phyloP scores from a whole-genome alignment of 1,140 invertebrate genomes.

The Oscheius sp. region DNA sequence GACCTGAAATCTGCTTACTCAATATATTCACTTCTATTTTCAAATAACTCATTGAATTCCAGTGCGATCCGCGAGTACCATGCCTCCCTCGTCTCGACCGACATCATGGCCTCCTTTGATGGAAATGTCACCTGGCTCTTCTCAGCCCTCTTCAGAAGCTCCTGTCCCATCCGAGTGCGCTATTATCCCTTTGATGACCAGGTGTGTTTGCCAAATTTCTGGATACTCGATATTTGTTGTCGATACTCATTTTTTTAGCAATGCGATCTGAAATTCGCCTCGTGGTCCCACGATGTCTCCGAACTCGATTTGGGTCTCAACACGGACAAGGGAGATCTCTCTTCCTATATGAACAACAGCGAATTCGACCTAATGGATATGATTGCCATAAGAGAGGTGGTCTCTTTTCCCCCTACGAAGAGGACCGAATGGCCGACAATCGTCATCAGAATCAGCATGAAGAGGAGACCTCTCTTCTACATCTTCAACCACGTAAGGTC shows the following conservation, averaged over 20 bases:
- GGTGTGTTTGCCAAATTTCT: constrained; percentile 52
- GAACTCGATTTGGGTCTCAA: constrained; percentile 56
- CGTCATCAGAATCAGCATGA: constrained; percentile 51
- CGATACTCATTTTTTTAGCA: constrained; percentile 5
- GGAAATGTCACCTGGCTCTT: constrained; percentile 67
- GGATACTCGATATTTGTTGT: too few species aligned
- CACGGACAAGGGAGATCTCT: constrained; percentile 52
- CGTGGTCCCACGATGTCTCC: constrained; percentile 51
- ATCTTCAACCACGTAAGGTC: constrained; percentile 56
- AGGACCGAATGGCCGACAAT: constrained; percentile 46
- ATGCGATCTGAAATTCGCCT: constrained; percentile 50
- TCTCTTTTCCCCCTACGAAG: constrained; percentile 43
- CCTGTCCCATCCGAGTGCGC: constrained; percentile 64
- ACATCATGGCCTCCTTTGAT: constrained; percentile 63
- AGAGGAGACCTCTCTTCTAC: constrained; percentile 55
- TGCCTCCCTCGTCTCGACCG: constrained; percentile 58
- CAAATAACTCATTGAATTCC: constrained; percentile 25
- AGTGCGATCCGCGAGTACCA: constrained; percentile 49
- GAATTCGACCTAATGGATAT: constrained; percentile 58
- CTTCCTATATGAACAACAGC: constrained; percentile 55
- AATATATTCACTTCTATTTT: not conserved
- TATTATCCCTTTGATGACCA: constrained; percentile 66
- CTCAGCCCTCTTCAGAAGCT: constrained; percentile 65
- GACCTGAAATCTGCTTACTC: not conserved
- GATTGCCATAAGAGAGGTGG: constrained; percentile 52